Percentiles rank a stretch among this genome's conserved stretches.
phyloP scores from a whole-genome alignment of 1,140 invertebrate genomes.

The Himalopsyche phryganea region DNA sequence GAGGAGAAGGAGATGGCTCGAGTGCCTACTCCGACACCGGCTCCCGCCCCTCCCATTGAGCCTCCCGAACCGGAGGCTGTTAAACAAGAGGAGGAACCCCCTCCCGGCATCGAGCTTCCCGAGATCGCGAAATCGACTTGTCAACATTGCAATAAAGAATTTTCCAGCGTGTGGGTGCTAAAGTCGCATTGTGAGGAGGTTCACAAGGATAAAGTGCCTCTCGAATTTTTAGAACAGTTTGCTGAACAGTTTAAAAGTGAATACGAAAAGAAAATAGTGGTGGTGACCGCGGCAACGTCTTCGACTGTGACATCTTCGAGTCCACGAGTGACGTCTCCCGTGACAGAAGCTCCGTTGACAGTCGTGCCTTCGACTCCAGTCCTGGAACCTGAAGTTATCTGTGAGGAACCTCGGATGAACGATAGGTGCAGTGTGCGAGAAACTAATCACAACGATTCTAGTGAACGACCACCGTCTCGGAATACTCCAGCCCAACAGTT shows the following conservation, averaged over 20 bases:
- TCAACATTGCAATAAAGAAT: slow-evolving; percentile 87
- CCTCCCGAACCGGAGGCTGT: slow-evolving; percentile 45
- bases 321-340: slow-evolving; percentile 56
- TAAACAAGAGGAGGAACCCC: slow-evolving; percentile 52
- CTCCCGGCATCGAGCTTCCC: slow-evolving; percentile 59
- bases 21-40: slow-evolving; percentile 53
- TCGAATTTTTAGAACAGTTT: slow-evolving; percentile 86
- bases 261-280: slow-evolving; percentile 76
- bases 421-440: slow-evolving; percentile 40
- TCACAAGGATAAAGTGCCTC: slow-evolving; percentile 85
- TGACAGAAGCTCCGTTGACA: too few relatives aligned
- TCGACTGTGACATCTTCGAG: slow-evolving; percentile 52
- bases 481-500: slow-evolving; percentile 57
- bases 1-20: slow-evolving; percentile 47
- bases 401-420: slow-evolving; percentile 35
- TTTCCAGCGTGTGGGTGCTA: slow-evolving; percentile 92
- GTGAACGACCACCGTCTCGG: slow-evolving; percentile 45
- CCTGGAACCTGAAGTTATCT: slow-evolving; percentile 27
- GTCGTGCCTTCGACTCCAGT: slow-evolving; percentile 3
- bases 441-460: slow-evolving; percentile 55
- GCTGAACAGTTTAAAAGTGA: slow-evolving; percentile 85
- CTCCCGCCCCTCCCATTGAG: slow-evolving; percentile 51
- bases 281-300: slow-evolving; percentile 61
- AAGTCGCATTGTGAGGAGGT: slow-evolving; percentile 95
- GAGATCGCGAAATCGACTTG: slow-evolving; percentile 79